phyloP scores from a whole-genome alignment of 2,888 invertebrate species.

The Orthonychiurus folsomi region DNA sequence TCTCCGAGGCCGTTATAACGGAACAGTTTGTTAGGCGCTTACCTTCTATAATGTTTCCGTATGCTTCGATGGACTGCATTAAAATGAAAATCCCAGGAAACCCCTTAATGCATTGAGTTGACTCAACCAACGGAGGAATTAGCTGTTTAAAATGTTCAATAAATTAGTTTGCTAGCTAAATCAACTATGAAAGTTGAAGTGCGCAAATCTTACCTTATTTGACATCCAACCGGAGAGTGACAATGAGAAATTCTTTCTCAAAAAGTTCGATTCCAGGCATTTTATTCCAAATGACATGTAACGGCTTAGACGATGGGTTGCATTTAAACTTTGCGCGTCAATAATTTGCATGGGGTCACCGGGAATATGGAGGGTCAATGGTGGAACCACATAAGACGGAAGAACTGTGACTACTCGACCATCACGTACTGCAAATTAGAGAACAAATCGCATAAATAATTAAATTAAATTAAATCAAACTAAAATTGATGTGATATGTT shows the following conservation, averaged over 20 bases:
- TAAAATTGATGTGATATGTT: no score
- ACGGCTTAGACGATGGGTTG: neutral
- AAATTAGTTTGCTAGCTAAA: no score
- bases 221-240: neutral
- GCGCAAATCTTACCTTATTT: neutral
- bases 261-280: neutral
- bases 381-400: neutral
- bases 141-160: neutral
- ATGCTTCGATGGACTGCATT: neutral
- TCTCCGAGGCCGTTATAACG: slow-evolving; percentile 13
- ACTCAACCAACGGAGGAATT: neutral
- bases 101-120: neutral
- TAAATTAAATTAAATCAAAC: neutral
- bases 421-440: neutral
- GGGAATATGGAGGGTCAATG: neutral
- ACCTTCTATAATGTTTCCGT: neutral
- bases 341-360: neutral
- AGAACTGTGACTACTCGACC: neutral
- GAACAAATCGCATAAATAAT: neutral
- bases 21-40: neutral
- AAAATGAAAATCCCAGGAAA: neutral
- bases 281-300: neutral
- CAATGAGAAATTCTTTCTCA: neutral
- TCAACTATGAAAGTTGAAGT: no score
- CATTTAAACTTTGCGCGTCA: neutral